Percentiles rank a stretch among this genome's conserved stretches.
These are phyloP conservation scores for Hydrotaea cyrtoneurina DNA, from an alignment of 2,888 invertebrate species.

Conservation along the genomic window DNA sequence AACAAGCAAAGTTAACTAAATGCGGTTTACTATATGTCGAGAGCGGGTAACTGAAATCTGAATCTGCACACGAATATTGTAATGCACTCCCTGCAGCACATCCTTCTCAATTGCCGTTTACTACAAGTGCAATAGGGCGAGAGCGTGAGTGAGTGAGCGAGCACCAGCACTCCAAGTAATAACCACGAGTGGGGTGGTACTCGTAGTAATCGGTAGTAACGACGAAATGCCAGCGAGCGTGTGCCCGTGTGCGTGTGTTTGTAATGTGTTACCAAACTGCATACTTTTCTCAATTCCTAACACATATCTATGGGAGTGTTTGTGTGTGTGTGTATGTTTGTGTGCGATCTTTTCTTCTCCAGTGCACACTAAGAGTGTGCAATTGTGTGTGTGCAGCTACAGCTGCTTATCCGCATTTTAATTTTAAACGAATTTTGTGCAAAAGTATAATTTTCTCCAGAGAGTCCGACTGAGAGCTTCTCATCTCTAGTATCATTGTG, in stretches of 20 bases:
- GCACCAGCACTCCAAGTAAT: not conserved
- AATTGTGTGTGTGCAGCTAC: not conserved
- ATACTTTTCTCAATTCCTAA: no score
- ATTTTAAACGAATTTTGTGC: conserved; percentile 68
- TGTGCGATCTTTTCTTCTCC: not conserved
- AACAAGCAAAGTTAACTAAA: conserved; percentile 62
- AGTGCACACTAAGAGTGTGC: conserved; percentile 58
- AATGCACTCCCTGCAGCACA: conserved; percentile 28
- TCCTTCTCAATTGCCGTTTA: not conserved
- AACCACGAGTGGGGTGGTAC: conserved; percentile 17
- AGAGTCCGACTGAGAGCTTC: conserved; percentile 32
- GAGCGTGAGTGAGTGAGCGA: no score
- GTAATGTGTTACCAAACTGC: no score
- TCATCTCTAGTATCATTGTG: no score
- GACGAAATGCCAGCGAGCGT: no score
- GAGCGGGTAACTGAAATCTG: conserved; percentile 10
- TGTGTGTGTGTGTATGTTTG: conserved; percentile 15
- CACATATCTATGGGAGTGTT: no score
- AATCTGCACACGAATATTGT: conserved; percentile 46
- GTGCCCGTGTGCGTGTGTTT: no score
- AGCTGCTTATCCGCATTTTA: conserved; percentile 66
- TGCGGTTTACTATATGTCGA: conserved; percentile 58
- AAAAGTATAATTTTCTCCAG: conserved; percentile 55
- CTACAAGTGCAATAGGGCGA: not conserved
- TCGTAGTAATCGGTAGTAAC: conserved; percentile 30